Base-by-base conservation (phyloP, 2,888 invertebrate species). In the Steinernema scapterisci region DNA sequence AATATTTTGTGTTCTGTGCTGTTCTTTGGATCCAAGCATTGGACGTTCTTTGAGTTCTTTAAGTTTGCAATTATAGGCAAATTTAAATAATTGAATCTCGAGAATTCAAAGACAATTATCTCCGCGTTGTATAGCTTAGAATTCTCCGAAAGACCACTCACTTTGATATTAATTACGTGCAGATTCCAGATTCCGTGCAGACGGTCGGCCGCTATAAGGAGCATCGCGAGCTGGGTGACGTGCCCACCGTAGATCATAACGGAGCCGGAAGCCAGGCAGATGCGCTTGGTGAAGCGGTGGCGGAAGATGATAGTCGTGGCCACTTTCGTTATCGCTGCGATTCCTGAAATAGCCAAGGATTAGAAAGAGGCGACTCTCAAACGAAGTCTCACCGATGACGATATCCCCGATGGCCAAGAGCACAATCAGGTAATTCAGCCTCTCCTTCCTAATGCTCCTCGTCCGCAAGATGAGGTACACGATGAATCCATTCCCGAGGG, bases 151-250 rank as follows among this genome's bases (percentile, higher is more conserved):
- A 9, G 9, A 38, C 38, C 5, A 9, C 21, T 3, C 16, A 63
- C 63, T 5, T 25, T 5, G 31, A 63, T 31, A 16, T 63, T 25
- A 25, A 63, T 27, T 16, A 27, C 31, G 19, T 63, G 63, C 16
- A 63, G 27, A 13, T 63, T 9, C 63, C 63, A 63, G 31, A 63
- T 63, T 9, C 63, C 63, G 31, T 63, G 27, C 6, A 63, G 31
- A 16, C 63, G 27, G 6, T 63, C 63, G 31, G 31, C 63, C 5
- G 63, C 63, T 25, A 63, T 63, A 27, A 63, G 63, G 7, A 63
- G 19, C 21, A 63, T 16, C 3, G 63, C 63, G 1, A 63, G 38
- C 27, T 63, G 63, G 11, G 63, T 38, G 31, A 63, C 16, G 38
- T 63, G 63, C 16, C 63, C 63, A 1, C 63, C 63, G 38, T 31